Evolutionary conservation across 30 jellyfish, hydroid and myxozoan genomes (phyloP).

Genomic region (Pseudorhiza aurosa): DNA sequence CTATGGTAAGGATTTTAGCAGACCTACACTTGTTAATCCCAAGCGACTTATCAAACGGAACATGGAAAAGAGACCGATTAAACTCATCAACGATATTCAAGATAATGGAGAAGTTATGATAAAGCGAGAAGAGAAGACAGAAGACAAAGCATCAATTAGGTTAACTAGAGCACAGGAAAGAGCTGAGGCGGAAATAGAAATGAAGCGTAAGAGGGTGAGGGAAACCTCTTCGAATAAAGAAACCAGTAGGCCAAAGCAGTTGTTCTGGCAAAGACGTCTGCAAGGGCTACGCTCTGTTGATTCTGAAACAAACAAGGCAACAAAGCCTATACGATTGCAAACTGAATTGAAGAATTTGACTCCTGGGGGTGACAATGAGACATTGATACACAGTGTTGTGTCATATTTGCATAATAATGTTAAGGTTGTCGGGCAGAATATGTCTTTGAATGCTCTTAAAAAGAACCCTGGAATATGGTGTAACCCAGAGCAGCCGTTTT

Average conservation of each 20-base stretch:
- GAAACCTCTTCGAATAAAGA: conserved; percentile 64
- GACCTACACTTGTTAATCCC: conserved; percentile 52
- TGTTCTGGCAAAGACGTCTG: conserved; percentile 91
- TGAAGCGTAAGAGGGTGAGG: conserved; percentile 67
- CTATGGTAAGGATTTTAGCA: conserved; percentile 79
- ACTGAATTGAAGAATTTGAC: conserved; percentile 61
- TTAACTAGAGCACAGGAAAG: conserved; percentile 57
- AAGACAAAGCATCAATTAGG: conserved; percentile 26
- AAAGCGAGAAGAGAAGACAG: neutral
- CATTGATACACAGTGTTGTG: conserved; percentile 73
- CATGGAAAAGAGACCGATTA: conserved; percentile 44
- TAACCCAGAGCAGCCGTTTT: conserved; percentile 92
- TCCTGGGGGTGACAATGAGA: conserved; percentile 81
- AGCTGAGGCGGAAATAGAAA: conserved; percentile 74
- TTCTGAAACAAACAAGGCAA: conserved; percentile 50
- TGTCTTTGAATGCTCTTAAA: conserved; percentile 84
- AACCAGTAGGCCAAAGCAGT: conserved; percentile 80
- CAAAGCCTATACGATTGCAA: conserved; percentile 52
- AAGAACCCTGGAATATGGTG: conserved; percentile 92
- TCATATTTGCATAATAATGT: conserved; percentile 58
- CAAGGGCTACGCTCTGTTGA: conserved; percentile 82
- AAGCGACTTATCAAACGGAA: conserved; percentile 49
- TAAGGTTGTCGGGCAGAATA: conserved; percentile 88
- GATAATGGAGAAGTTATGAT: neutral
- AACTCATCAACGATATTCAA: conserved; percentile 8